Conservation (phyloP, 1,140 invertebrate genomes). For the Pogonomyrmex barbatus region DNA sequence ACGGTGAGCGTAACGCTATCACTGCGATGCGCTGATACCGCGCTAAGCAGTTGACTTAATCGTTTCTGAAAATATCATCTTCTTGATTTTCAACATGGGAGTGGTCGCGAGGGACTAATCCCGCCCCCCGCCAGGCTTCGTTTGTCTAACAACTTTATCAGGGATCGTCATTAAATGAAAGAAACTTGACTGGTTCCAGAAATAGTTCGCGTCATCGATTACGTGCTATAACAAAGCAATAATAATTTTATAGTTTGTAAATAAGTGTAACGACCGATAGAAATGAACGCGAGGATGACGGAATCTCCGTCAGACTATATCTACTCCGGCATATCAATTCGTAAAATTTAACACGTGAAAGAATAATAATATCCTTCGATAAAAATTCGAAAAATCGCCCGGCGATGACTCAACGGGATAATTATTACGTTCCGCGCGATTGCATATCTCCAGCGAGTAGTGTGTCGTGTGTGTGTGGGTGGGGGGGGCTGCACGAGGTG, state of each 20-base stretch:
- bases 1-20: constrained; percentile 13
- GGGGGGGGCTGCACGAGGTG: not conserved
- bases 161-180: not conserved
- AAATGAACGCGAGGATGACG: not conserved
- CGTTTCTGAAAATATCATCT: constrained; percentile 49
- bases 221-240: not conserved
- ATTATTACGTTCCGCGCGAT: constrained; percentile 46
- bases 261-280: too few species aligned
- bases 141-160: not conserved
- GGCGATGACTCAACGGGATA: constrained; percentile 12
- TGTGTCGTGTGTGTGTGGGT: not conserved
- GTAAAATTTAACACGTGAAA: not conserved
- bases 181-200: not conserved
- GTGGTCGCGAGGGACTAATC: not conserved
- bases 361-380: not conserved
- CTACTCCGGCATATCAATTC: not conserved
- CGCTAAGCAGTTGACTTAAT: constrained; percentile 9
- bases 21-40: not conserved
- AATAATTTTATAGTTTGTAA: not conserved
- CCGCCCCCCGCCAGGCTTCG: not conserved
- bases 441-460: not conserved
- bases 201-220: constrained; percentile 1
- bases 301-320: not conserved
- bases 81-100: constrained; percentile 32
- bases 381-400: not conserved